Evolutionary conservation across 2,797 vertebrate genomes (phyloP), one percentile per base, ranked within the genome.

Genomic region (Semaprochilodus insignis): DNA sequence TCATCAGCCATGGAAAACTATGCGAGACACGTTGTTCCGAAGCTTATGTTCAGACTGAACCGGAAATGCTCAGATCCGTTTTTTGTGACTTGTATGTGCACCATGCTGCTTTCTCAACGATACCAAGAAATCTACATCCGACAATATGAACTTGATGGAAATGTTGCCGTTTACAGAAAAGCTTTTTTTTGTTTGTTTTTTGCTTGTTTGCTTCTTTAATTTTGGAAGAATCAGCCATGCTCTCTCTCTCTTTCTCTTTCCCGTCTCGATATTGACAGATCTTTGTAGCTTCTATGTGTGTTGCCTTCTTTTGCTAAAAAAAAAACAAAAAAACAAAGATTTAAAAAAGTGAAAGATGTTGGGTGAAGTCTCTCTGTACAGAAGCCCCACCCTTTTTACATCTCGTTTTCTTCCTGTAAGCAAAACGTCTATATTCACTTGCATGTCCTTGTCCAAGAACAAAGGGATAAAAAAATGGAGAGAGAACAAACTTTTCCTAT

Each of bases 251-350:
- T 31, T 31, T 31, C 31, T 85, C 85, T 91, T 92, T 83, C 89
- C 87, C 90, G 88, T 92, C 90, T 93, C 90, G 89, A 90, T 92
- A 93, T 93, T 90, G 93, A 94, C 92, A 90, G 90, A 91, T 93
- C 91, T 95, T 95, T 93, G 93, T 94, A 93, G 91, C 92, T 92
- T 92, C 86, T 94, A 87, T 93, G 91, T 95, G 92, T 94, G 91
- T 93, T 93, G 92, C 91, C 91, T 90, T 94, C 85, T 94, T 85
- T 94, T 93, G 84, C 88, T 91, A 93, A 86, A 92, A 93, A 85
- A 85, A 80, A 67, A 74, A 67, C 74, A 1, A 79, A 8, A 70
- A 65, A 60, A 52, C 93, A 93, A 74, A 89, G 78, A 91, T 92
- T 92, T 91, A 80, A 74, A 87, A 86, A 72, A 89, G 78, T 89